A percentile compares a stretch with the other conserved stretches of the same genome.
Conservation (phyloP, 1,140 invertebrate species). For the Drosophila pseudoananassae region DNA sequence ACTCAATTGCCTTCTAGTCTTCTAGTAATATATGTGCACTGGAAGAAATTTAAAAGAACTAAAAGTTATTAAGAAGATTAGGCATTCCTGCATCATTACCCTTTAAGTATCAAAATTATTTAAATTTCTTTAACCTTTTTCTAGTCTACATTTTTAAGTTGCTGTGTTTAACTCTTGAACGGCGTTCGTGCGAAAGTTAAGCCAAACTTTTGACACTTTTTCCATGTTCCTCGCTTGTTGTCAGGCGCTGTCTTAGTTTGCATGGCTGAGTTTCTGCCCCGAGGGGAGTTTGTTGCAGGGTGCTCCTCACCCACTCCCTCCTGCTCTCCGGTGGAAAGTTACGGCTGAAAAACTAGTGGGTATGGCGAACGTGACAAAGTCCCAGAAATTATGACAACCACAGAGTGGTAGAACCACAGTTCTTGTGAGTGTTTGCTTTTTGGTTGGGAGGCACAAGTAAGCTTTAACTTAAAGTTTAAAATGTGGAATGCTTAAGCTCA, state of each 20-base stretch:
- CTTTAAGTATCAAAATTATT: no score
- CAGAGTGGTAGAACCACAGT: constrained; percentile 1
- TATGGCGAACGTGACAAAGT: constrained; percentile 52
- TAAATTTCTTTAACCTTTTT: neutral
- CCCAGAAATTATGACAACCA: constrained; percentile 43
- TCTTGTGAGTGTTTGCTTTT: constrained; percentile 9
- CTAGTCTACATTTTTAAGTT: constrained; percentile 31
- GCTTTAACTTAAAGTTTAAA: constrained; percentile 41
- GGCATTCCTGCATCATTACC: no score
- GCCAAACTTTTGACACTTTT: constrained; percentile 74
- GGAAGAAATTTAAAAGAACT: neutral
- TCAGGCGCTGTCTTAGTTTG: constrained; percentile 18
- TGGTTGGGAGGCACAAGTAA: constrained; percentile 39
- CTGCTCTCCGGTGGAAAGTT: neutral
- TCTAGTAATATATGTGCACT: constrained; percentile 12
- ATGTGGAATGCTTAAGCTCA: constrained; percentile 1
- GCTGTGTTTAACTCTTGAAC: constrained; percentile 33
- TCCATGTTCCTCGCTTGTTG: constrained; percentile 11
- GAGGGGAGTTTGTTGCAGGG: constrained; percentile 14
- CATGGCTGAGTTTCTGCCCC: constrained; percentile 11
- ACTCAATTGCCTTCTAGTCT: constrained; percentile 47
- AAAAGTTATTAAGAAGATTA: neutral
- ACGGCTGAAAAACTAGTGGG: constrained; percentile 20
- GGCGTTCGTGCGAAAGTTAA: constrained; percentile 68
- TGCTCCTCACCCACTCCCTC: neutral